Conservation (phyloP, 2,888 invertebrate species). For the Rhyacophila evoluta region DNA sequence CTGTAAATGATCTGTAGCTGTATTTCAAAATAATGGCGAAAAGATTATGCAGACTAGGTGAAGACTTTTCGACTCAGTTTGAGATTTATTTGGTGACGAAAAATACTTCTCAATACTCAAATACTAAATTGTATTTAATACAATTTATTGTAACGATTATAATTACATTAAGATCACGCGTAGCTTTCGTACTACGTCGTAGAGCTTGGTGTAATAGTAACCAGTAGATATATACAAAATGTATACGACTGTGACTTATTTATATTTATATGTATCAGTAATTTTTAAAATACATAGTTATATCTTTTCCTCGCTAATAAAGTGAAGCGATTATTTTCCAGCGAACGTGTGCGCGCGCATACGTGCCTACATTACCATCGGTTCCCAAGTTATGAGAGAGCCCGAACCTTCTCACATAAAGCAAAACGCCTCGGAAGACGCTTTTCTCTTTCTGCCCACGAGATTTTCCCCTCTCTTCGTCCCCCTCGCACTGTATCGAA, state of each 20-base stretch:
- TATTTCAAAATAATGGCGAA: too few relatives aligned
- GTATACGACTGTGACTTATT: too few relatives aligned
- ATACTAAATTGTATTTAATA: too few relatives aligned
- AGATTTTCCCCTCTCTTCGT: constrained; percentile 29
- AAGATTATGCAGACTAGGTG: too few relatives aligned
- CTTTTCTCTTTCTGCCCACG: constrained; percentile 44
- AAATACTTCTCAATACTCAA: too few relatives aligned
- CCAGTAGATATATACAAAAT: neutral
- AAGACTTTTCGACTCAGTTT: too few relatives aligned
- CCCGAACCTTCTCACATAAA: constrained; percentile 19
- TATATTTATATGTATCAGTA: too few relatives aligned
- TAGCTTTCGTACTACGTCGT: neutral
- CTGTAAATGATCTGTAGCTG: too few relatives aligned
- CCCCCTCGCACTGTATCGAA: constrained; percentile 31
- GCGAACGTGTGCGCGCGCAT: constrained; percentile 50
- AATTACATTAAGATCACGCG: too few relatives aligned
- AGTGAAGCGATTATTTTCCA: constrained; percentile 46
- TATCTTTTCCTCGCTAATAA: constrained; percentile 37
- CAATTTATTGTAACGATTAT: too few relatives aligned
- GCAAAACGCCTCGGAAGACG: constrained; percentile 34
- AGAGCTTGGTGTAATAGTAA: neutral
- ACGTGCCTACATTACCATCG: constrained; percentile 46
- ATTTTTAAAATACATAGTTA: neutral
- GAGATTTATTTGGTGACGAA: too few relatives aligned
- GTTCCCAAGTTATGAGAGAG: constrained; percentile 32